Base-by-base conservation (phyloP, 2,888 invertebrate genomes). In the Orchesella flavescens region DNA sequence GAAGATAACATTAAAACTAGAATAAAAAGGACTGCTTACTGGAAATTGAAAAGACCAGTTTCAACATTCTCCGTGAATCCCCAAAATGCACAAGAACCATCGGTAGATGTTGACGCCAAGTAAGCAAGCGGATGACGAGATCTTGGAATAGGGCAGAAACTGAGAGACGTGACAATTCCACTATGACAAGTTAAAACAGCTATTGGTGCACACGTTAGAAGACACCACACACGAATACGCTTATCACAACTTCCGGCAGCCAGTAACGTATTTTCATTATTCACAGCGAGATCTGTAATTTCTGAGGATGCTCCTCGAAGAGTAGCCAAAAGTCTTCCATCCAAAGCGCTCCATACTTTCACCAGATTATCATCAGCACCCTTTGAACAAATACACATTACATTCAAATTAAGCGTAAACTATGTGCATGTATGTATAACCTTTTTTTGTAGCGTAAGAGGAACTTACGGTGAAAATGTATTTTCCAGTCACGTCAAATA, bases 61-160 rank as follows among this genome's bases (percentile, higher is more conserved):
- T 92, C 91, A 0, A 91, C 89, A 71, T 92, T 92, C 76, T 92
- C 92, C 1, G 92, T 91, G 89, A 95, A 97, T 63, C 94, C 93
- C 97, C 98, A 99, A 92, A 99, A 98, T 15, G 97, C 97, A 79
- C 99, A 96, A 15, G 96, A 96, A 46, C 99, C 98, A 91, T 99
- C 99, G 0, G 96, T 96, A 89, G 97, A 97, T 0, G 98, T 98
- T 49, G 97, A 97, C 15, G 97, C 95, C 81, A 99, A 92, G 91
- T 96, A 98, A 85, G 95, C 93, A 24, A 94, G 91, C 89, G 94
- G 94, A 87, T 82, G 81, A 23, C 86, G 86, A 71, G 94, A 94
- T 84, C 94, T 92, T 4, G 94, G 93, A 81, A 95, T 94, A 1
- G 98, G 97, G 89, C 98, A 97, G 92, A 99, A 99, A 91, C 96